phyloP scores from a whole-genome alignment of 2,797 vertebrate genomes.

The Kryptolebias ocellatus region DNA sequence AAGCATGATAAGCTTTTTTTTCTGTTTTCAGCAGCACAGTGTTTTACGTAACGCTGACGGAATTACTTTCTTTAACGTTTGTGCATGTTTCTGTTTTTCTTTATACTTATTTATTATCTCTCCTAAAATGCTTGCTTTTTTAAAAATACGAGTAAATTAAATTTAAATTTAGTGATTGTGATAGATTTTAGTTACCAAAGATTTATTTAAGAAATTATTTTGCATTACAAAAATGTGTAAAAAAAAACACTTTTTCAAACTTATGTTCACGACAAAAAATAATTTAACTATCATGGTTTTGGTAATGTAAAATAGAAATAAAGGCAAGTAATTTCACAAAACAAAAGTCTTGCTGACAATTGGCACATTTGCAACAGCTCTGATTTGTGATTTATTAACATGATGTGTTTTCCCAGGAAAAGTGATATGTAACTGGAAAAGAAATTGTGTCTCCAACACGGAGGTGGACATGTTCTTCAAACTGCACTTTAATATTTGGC shows the following conservation, averaged over 20 bases:
- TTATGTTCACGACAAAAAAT: background rate
- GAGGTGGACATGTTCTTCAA: constrained; percentile 56
- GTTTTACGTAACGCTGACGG: constrained; percentile 4
- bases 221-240: background rate
- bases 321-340: constrained; percentile 1
- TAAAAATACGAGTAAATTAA: background rate
- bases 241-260: background rate
- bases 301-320: background rate
- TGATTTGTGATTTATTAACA: constrained; percentile 45
- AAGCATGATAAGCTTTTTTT: constrained; percentile 21
- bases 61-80: constrained; percentile 4
- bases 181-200: constrained; percentile 1
- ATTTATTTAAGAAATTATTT: background rate
- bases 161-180: background rate
- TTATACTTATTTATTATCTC: background rate
- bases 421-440: constrained; percentile 44
- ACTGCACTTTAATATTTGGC: constrained; percentile 68
- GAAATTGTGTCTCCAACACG: constrained; percentile 48
- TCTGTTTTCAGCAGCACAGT: background rate
- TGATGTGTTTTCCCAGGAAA: constrained; percentile 55
- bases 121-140: background rate
- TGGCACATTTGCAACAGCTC: constrained; percentile 16
- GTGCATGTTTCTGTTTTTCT: background rate
- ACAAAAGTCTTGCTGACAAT: constrained; percentile 9
- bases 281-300: background rate